Evolutionary conservation across 2,888 invertebrate species (phyloP), one percentile per base, ranked within the genome.

Genomic region (Amphimallon solstitiale): DNA sequence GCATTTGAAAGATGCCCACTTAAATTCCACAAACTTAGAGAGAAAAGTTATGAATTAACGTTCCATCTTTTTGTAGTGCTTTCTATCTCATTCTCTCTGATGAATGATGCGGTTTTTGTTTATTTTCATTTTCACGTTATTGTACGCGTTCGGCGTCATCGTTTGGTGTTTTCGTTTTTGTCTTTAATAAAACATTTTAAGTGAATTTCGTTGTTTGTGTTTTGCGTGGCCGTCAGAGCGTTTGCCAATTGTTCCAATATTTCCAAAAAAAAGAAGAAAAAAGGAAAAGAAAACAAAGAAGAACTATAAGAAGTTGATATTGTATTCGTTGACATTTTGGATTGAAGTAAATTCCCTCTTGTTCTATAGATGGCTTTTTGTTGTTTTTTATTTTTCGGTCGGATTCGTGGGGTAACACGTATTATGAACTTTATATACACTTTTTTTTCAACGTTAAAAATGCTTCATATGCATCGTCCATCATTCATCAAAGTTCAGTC

Each of bases 121-220:
- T 74, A 74, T 75, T 73, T 73, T 72, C 72, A 70, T 72, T 72
- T 72, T 69, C 70, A 70, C 66, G 48, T 48, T 48, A 34, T 34
- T 51, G 49, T 34, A 51, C 34, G 29, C 29, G 49, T 34, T 51
- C 49, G 21, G 34, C 49, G 15, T 51, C 34, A 14, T 9, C 17
- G 34, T 51, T 51, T 34, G 34, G 38, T 51, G 49, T 51, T 63
- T 63, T 62, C 35, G 45, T 61, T 37, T 61, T 48, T 61, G 29
- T 40, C 49, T 63, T 63, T 17, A 51, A 19, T 51, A 51, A 63
- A 63, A 38, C 48, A 63, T 63, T 40, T 49, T 29, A 63, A 63
- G 63, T 63, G 63, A 63, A 63, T 63, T 43, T 51, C 29, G 43
- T 49, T 59, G 63, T 63, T 63, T 63, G 34, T 34, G 49, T 51